These are phyloP conservation scores for Myotis myotis DNA, from an alignment of 2,797 vertebrate genomes.

Conservation along the genomic window DNA sequence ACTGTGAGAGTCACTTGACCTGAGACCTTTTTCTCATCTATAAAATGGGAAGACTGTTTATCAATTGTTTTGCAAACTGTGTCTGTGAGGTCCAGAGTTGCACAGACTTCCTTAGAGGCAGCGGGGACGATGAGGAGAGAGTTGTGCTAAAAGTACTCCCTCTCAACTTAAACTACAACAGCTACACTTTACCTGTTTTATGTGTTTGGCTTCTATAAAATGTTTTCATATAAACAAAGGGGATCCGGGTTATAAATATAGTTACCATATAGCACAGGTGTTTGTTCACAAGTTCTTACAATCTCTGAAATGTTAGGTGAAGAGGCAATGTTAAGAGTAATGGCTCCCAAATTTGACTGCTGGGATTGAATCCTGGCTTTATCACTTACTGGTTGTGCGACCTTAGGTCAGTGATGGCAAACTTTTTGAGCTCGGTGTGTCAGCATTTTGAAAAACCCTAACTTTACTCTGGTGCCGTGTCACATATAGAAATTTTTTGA, in stretches of 20 bases:
- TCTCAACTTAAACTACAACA: background rate
- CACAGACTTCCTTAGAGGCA: background rate
- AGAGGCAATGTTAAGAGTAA: background rate
- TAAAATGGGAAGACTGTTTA: background rate
- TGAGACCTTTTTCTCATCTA: background rate
- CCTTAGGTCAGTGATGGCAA: background rate
- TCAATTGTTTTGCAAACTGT: background rate
- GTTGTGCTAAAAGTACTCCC: background rate
- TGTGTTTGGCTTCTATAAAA: background rate
- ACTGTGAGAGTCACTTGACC: background rate
- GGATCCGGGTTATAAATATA: background rate
- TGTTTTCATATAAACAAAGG: background rate
- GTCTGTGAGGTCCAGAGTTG: background rate
- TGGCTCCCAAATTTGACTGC: background rate
- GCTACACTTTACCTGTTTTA: background rate
- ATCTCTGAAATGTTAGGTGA: background rate
- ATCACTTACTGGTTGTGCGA: background rate
- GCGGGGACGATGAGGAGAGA: background rate
- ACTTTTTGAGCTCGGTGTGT: no score
- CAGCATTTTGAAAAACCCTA: no score
- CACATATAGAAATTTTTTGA: no score
- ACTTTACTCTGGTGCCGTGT: no score
- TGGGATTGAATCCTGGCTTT: background rate
- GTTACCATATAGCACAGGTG: background rate
- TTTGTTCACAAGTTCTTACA: background rate